phyloP scores from a whole-genome alignment of 1,140 invertebrate species.

The Hyposmocoma kahamanoa region DNA sequence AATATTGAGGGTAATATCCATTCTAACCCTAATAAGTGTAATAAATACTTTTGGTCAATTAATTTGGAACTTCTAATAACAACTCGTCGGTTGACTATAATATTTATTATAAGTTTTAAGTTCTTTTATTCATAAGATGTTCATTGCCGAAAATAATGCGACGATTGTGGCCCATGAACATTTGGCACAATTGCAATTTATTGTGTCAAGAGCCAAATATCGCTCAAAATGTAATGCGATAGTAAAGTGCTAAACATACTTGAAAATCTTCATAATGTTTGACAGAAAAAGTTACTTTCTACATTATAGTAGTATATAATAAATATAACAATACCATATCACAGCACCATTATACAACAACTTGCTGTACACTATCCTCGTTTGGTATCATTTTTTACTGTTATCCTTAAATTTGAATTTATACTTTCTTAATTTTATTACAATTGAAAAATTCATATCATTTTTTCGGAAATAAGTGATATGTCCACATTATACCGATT shows the following conservation, averaged over 20 bases:
- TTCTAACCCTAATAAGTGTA: too few relatives aligned
- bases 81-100: too few relatives aligned
- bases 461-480: constrained; percentile 34
- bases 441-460: constrained; percentile 35
- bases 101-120: too few relatives aligned
- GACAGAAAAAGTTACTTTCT: constrained; percentile 22
- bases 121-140: too few relatives aligned
- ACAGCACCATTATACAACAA: constrained; percentile 50
- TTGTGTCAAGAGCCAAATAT: too few relatives aligned
- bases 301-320: constrained; percentile 34
- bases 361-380: constrained; percentile 34
- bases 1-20: too few relatives aligned
- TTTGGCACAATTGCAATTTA: constrained; percentile 19
- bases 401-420: constrained; percentile 30
- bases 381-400: constrained; percentile 37
- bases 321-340: constrained; percentile 55
- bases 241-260: neutral
- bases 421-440: constrained; percentile 32
- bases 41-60: too few relatives aligned
- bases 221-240: too few relatives aligned
- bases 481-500: constrained; percentile 52
- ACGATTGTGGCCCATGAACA: too few relatives aligned
- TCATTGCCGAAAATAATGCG: too few relatives aligned
- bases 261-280: constrained; percentile 11
- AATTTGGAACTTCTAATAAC: too few relatives aligned